These are phyloP conservation scores for Mormoops blainvillei DNA, from an alignment of 2,113 vertebrate species.

Conservation along the genomic window DNA sequence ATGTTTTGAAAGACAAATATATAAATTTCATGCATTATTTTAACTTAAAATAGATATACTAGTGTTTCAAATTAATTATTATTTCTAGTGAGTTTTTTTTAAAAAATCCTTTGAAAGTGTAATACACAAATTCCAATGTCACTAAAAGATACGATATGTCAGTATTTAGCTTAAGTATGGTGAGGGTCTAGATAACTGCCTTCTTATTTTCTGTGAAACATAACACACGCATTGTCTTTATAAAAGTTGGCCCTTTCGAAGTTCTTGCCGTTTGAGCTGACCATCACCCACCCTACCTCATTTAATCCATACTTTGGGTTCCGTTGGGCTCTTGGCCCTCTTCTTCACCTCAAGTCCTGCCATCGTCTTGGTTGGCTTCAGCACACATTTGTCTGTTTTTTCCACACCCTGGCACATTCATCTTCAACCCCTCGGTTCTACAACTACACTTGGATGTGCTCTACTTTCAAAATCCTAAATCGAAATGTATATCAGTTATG, in stretches of 20 bases:
- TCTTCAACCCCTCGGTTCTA: not conserved
- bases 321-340: not conserved
- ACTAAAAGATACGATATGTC: too few species aligned
- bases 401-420: not conserved
- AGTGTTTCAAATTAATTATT: not conserved
- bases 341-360: not conserved
- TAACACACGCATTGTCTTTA: not conserved
- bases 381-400: not conserved
- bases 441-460: not conserved
- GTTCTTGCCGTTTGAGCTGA: not conserved
- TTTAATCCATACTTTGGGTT: not conserved
- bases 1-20: not conserved
- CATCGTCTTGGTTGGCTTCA: not conserved
- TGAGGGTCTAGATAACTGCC: too few species aligned
- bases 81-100: not conserved
- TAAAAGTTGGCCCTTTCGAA: not conserved
- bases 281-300: not conserved
- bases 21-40: not conserved
- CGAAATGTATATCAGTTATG: not conserved
- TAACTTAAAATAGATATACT: not conserved
- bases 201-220: too few species aligned
- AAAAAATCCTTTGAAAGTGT: constrained; percentile 67
- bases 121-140: constrained; percentile 32
- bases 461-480: not conserved
- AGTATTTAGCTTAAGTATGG: too few species aligned